A percentile compares a stretch with the other conserved stretches of the same genome.
Conservation (phyloP, 2,113 vertebrate genomes). For the Phyllopteryx taeniolatus region DNA sequence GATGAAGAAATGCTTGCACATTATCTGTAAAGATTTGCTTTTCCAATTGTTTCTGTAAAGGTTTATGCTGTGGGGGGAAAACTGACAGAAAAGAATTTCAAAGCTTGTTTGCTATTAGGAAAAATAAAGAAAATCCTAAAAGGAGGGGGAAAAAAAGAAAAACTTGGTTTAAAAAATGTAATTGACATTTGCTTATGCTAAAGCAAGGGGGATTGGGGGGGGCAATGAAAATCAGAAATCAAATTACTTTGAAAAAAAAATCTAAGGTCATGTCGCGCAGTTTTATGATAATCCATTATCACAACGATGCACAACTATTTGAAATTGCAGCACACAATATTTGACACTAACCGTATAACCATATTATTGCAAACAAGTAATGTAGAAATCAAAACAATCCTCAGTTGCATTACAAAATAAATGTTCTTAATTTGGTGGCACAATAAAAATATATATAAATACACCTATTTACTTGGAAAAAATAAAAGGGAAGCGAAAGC, state of each 20-base stretch:
- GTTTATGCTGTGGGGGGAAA: neutral
- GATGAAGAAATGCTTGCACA: too few species aligned
- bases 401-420: neutral
- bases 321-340: neutral
- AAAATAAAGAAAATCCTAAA: neutral
- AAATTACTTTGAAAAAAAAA: too few species aligned
- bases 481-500: slow-evolving; percentile 30
- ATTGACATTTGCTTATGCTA: neutral
- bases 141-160: neutral
- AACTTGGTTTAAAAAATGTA: neutral
- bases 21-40: too few species aligned
- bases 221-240: too few species aligned
- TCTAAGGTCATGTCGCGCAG: too few species aligned
- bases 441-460: neutral
- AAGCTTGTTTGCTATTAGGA: neutral
- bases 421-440: neutral
- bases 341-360: neutral
- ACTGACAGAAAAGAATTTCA: neutral
- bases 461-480: neutral
- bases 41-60: neutral
- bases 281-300: too few species aligned
- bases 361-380: neutral
- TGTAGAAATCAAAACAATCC: neutral
- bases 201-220: too few species aligned
- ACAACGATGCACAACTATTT: too few species aligned